Evolutionary conservation across 2,888 invertebrate genomes (phyloP).

Genomic region (Cryptops parisi): DNA sequence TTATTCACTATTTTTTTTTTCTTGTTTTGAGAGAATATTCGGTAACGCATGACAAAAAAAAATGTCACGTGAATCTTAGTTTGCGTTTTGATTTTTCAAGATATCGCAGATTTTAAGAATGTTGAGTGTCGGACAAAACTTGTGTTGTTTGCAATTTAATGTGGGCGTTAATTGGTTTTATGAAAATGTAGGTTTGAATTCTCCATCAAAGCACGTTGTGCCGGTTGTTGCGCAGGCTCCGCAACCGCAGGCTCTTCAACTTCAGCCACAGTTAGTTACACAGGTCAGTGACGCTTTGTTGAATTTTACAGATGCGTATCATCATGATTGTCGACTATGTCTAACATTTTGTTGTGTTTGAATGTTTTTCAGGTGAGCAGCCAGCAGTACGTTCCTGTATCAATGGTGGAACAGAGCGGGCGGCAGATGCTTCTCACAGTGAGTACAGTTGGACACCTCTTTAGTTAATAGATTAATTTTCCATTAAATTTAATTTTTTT

Average conservation of each 20-base stretch:
- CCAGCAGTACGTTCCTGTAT: conserved; percentile 84
- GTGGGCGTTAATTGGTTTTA: background rate
- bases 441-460: conserved; percentile 25
- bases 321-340: too few relatives aligned
- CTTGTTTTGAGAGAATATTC: background rate
- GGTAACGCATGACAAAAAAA: too few relatives aligned
- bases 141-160: too few relatives aligned
- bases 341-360: too few relatives aligned
- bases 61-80: too few relatives aligned
- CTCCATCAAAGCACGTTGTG: conserved; percentile 54
- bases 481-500: conserved; percentile 7
- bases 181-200: conserved; percentile 39
- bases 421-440: conserved; percentile 62
- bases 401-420: conserved; percentile 75
- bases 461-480: background rate
- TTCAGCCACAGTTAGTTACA: conserved; percentile 60
- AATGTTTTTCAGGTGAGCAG: conserved; percentile 22
- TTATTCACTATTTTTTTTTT: too few relatives aligned
- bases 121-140: too few relatives aligned
- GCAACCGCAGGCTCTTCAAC: conserved; percentile 49
- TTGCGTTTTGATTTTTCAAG: too few relatives aligned
- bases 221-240: conserved; percentile 40
- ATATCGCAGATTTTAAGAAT: too few relatives aligned
- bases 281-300: too few relatives aligned
- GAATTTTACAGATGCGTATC: too few relatives aligned